phyloP scores from a whole-genome alignment of 2,113 vertebrate genomes.

The Thermophis baileyi region DNA sequence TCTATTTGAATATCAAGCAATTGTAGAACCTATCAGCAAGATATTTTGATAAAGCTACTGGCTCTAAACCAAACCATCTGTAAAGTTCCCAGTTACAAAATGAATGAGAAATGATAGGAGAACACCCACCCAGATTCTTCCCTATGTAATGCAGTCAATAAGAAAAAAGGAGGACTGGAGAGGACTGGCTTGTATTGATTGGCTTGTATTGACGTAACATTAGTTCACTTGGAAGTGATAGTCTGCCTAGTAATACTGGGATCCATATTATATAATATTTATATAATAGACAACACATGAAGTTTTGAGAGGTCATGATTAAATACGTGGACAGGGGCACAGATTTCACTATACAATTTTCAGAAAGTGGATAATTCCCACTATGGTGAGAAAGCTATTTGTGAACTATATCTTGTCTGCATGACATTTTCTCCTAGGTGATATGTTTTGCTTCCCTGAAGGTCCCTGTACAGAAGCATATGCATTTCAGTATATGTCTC shows the following conservation, averaged over 20 bases:
- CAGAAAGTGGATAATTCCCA: not conserved
- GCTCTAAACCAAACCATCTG: not conserved
- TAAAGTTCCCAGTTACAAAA: not conserved
- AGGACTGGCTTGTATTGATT: not conserved
- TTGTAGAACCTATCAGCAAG: not conserved
- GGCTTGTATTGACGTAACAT: not conserved
- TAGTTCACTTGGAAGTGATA: not conserved
- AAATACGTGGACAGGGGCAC: not conserved
- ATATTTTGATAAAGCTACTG: not conserved
- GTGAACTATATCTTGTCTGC: not conserved
- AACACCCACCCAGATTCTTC: not conserved
- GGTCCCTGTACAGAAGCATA: not conserved
- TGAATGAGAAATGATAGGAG: not conserved
- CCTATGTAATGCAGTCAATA: not conserved
- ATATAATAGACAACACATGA: not conserved
- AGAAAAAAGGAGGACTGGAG: conserved; percentile 1
- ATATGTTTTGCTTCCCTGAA: not conserved
- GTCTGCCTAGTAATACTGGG: not conserved
- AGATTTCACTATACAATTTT: not conserved
- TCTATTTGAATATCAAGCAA: not conserved
- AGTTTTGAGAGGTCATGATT: not conserved
- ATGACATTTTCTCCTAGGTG: not conserved
- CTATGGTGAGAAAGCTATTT: not conserved
- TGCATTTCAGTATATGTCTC: not conserved
- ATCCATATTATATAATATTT: not conserved